Conservation (phyloP, 2,888 invertebrate genomes). For the Agrilus cyanescens region DNA sequence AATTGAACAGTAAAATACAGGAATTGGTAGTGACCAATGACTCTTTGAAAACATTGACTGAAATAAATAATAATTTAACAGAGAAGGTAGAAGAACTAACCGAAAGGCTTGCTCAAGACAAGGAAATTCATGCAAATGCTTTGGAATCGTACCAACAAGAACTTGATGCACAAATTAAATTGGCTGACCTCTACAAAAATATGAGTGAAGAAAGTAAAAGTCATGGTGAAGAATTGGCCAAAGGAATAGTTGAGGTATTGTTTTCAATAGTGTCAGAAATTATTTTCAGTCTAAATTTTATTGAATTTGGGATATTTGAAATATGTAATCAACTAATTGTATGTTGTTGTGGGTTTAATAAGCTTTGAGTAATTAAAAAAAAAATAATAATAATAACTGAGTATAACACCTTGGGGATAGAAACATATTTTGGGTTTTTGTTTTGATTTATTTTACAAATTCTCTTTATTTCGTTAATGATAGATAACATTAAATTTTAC, state of each 20-base stretch:
- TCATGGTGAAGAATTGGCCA: conserved; percentile 65
- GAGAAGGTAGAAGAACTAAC: conserved; percentile 56
- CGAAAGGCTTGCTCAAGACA: conserved; percentile 59
- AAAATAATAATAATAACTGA: too few relatives aligned
- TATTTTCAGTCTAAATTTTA: too few relatives aligned
- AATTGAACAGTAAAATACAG: conserved; percentile 65
- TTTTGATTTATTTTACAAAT: too few relatives aligned
- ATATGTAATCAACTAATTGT: too few relatives aligned
- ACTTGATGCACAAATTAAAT: conserved; percentile 70
- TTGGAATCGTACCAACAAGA: conserved; percentile 69
- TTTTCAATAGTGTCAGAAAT: too few relatives aligned
- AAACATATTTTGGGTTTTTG: too few relatives aligned
- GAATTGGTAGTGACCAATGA: conserved; percentile 64
- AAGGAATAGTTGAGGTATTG: conserved; percentile 62
- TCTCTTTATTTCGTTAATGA: too few relatives aligned
- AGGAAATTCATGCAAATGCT: conserved; percentile 44
- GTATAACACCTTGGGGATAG: too few relatives aligned
- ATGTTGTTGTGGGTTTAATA: too few relatives aligned
- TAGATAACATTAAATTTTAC: too few relatives aligned
- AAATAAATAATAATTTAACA: conserved; percentile 55
- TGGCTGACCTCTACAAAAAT: conserved; percentile 71
- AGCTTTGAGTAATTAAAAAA: too few relatives aligned
- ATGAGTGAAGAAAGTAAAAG: conserved; percentile 64
- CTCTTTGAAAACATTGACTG: conserved; percentile 54
- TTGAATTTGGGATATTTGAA: too few relatives aligned